phyloP scores from a whole-genome alignment of 1,140 invertebrate species.

The Orius insidiosus region DNA sequence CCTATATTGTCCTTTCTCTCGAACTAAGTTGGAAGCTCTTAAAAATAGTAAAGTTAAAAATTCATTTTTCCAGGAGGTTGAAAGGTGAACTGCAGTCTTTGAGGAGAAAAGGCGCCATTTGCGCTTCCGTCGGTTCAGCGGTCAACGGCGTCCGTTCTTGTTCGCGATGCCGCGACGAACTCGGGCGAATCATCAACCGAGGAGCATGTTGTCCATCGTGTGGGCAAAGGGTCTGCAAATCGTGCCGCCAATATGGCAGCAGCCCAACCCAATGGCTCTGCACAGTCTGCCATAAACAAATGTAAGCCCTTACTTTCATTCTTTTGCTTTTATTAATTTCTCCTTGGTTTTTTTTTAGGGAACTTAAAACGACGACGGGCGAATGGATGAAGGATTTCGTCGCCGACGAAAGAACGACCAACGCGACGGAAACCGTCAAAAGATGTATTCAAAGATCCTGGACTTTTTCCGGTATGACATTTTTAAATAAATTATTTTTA shows the following conservation, averaged over 20 bases:
- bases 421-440: constrained; percentile 43
- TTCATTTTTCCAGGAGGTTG: constrained; percentile 37
- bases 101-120: constrained; percentile 37
- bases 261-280: constrained; percentile 61
- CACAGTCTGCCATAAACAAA: constrained; percentile 51
- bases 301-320: too few relatives aligned
- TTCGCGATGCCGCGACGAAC: constrained; percentile 44
- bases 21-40: not conserved
- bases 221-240: constrained; percentile 51
- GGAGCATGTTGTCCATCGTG: constrained; percentile 51
- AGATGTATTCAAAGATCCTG: constrained; percentile 37
- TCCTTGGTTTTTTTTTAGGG: constrained; percentile 45
- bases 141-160: too few relatives aligned
- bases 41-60: too few relatives aligned
- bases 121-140: constrained; percentile 25
- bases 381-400: constrained; percentile 53
- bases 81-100: constrained; percentile 42
- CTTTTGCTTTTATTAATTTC: too few relatives aligned
- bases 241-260: constrained; percentile 44
- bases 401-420: constrained; percentile 30
- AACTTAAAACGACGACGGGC: constrained; percentile 45
- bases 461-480: not conserved
- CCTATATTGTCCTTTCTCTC: too few relatives aligned
- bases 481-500: not conserved
- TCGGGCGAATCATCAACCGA: constrained; percentile 57